Evolutionary conservation across 2,888 invertebrate species (phyloP), one percentile per base, ranked within the genome.

Genomic region (Beris chalybata): DNA sequence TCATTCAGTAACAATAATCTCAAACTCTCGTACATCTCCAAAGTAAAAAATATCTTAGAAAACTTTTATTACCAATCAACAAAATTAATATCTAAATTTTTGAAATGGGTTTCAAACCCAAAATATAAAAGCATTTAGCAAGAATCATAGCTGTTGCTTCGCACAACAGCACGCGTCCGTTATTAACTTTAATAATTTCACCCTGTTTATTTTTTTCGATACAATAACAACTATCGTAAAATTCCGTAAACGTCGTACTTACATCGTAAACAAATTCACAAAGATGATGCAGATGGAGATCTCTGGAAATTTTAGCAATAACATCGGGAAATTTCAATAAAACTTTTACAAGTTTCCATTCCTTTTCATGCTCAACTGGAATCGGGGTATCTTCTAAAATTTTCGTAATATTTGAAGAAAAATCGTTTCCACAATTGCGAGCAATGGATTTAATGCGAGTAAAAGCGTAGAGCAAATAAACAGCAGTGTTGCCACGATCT

Each of bases 401-500:
- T 15, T 87, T 85, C 9, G 82, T 75, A 0, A 86, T 83, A 30
- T 92, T 78, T 71, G 90, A 87, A 2, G 92, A 91, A 30, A 77
- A 75, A 58, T 79, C 76, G 52, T 75, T 74, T 2, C 78, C 80
- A 48, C 76, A 78, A 70, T 86, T 92, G 55, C 94, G 85, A 3
- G 92, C 91, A 73, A 95, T 95, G 0, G 93, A 97, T 75, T 92
- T 87, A 71, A 99, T 99, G 48, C 99, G 85, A 9, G 97, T 97
- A 72, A 93, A 88, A 0, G 96, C 95, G 80, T 99, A 99, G 6
- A 99, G 82, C 61, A 99, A 83, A 78, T 99, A 99, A 0, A 97
- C 97, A 0, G 99, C 99, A 0, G 99, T 99, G 78, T 99, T 99
- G 9, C 99, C 99, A 78, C 93, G 92, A 78, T 99, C 98, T 76